Percentiles rank a stretch among this genome's conserved stretches.
These are phyloP conservation scores for Hyla sarda DNA, from an alignment of 2,113 vertebrate species.

Conservation along the genomic window DNA sequence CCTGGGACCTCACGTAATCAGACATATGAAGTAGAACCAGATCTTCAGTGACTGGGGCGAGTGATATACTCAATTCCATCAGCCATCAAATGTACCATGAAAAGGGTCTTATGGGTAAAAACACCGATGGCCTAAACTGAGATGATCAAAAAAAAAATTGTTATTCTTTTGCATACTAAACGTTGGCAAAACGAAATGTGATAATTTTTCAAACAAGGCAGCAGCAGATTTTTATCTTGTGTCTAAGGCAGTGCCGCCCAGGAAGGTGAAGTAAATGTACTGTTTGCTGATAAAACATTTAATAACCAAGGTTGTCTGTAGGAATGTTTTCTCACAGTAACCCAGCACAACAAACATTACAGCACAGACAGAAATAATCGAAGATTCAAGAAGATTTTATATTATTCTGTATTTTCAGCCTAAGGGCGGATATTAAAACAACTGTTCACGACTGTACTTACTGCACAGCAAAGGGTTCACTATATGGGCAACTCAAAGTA, in stretches of 20 bases:
- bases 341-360: neutral
- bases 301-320: conserved; percentile 36
- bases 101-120: too few species aligned
- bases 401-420: neutral
- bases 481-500: too few species aligned
- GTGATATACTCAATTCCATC: too few species aligned
- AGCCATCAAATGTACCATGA: too few species aligned
- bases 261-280: conserved; percentile 16
- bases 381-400: neutral
- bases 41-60: too few species aligned
- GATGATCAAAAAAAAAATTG: too few species aligned
- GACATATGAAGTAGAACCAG: too few species aligned
- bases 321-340: conserved; percentile 5
- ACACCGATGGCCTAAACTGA: too few species aligned
- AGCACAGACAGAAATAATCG: neutral
- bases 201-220: too few species aligned
- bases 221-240: neutral
- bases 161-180: too few species aligned
- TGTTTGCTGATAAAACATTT: conserved; percentile 25
- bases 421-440: neutral
- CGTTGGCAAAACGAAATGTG: too few species aligned
- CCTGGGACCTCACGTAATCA: too few species aligned
- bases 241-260: neutral
- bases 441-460: neutral
- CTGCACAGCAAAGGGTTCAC: neutral